Evolutionary conservation across 2,888 invertebrate genomes (phyloP).

Genomic region (Troides oblongomaculatus): DNA sequence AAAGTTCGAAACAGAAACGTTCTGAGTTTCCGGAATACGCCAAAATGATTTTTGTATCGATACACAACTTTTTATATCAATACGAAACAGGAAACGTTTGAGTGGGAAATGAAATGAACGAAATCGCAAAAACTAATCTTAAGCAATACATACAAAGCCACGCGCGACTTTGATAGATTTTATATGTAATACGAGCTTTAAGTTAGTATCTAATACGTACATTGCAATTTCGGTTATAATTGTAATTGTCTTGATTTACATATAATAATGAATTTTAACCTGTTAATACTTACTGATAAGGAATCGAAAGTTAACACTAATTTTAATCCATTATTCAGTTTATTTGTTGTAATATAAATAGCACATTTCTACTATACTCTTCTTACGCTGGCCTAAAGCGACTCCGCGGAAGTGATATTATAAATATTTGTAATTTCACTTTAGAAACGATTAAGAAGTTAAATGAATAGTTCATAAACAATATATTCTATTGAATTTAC

Average conservation of each 20-base stretch:
- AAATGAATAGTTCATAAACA: not conserved
- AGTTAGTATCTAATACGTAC: conserved; percentile 54
- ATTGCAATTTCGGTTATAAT: conserved; percentile 49
- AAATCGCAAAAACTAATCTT: conserved; percentile 52
- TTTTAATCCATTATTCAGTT: not conserved
- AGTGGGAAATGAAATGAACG: conserved; percentile 41
- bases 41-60: conserved; percentile 43
- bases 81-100: conserved; percentile 55
- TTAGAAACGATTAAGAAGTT: not conserved
- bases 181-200: conserved; percentile 28
- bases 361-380: too few relatives aligned
- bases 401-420: not conserved
- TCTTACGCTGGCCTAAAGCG: too few relatives aligned
- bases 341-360: too few relatives aligned
- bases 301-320: not conserved
- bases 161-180: conserved; percentile 22
- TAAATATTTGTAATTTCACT: not conserved
- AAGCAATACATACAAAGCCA: conserved; percentile 40
- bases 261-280: not conserved
- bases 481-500: not conserved
- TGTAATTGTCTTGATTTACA: not conserved
- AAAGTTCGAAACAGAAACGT: conserved; percentile 53
- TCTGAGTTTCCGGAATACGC: conserved; percentile 67
- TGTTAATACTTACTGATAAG: not conserved
- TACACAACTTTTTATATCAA: conserved; percentile 48